Base-by-base conservation (phyloP, 2,888 invertebrate genomes). In the Melangyna quadrimaculata region DNA sequence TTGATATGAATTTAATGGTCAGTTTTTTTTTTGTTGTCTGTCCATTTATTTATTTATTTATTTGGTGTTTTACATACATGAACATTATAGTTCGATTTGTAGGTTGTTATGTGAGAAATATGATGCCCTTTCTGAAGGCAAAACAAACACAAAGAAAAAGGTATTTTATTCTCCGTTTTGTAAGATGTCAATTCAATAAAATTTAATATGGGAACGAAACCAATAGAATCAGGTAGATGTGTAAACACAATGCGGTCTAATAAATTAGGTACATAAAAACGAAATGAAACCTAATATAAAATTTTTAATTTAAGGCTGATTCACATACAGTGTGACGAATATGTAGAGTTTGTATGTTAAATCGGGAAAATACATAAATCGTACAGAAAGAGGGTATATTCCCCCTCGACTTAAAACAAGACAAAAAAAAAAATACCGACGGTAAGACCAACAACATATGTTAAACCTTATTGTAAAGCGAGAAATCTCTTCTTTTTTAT, bases 61-160 rank as follows among this genome's bases (percentile, higher is more conserved):
- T 74, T 80, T 63, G 27, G 14, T 45, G 57, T 63, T 57, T 59
- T 48, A 72, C 67, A 78, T 57, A 55, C 45, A 48, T 40, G 9
- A 61, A 37, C 24, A 24, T n/a, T 22, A 51, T 14, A 70, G n/a
- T 61, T n/a, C n/a, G 61, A 69, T 37, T 59, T 37, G 29, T 65
- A 57, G 72, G 72, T n/a, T 69, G 59, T 43, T 61, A 29, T 55
- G 29, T 29, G 29, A n/a, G 27, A 55, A 40, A 17, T n/a, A n/a
- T n/a, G n/a, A 9, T n/a, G 24, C 14, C 24, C 5, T 59, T 37
- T 35, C 1, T 37, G 22, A 24, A 40, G 37, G 22, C 8, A 37
- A 37, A n/a, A 1, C 14, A 14, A 19, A 40, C 9, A 24, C 22
- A 59, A 37, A n/a, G 59, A 17, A 55, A 32, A 55, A 10, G 55